Conservation (phyloP, 2,888 invertebrate species). For the Diadegma fenestrale region DNA sequence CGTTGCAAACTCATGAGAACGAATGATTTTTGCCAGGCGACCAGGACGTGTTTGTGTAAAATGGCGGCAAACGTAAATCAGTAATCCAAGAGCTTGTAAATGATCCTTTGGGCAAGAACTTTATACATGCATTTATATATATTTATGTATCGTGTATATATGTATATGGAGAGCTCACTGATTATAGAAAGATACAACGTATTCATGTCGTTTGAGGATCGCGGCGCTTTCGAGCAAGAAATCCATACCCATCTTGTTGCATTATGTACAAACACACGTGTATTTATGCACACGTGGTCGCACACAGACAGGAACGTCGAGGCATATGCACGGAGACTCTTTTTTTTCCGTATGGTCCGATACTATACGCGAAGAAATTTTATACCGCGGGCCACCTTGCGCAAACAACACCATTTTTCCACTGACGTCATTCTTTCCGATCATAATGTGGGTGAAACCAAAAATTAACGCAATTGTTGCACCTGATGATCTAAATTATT, state of each 20-base stretch:
- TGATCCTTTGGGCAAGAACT: slow-evolving; percentile 75
- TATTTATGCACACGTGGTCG: slow-evolving; percentile 23
- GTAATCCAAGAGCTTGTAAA: slow-evolving; percentile 77
- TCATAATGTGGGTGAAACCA: slow-evolving; percentile 64
- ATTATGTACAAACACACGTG: slow-evolving; percentile 23
- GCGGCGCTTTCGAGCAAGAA: slow-evolving; percentile 57
- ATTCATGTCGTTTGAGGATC: slow-evolving; percentile 62
- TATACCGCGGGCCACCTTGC: slow-evolving; percentile 76
- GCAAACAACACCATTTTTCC: slow-evolving; percentile 70
- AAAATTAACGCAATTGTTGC: slow-evolving; percentile 14
- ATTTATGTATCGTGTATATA: slow-evolving; percentile 64
- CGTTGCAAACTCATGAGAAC: too few relatives aligned
- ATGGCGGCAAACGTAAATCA: slow-evolving; percentile 75
- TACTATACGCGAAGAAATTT: slow-evolving; percentile 71
- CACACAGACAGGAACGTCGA: neutral
- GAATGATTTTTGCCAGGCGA: slow-evolving; percentile 49
- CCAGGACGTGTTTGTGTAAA: slow-evolving; percentile 72
- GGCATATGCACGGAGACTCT: slow-evolving; percentile 7
- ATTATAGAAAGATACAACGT: slow-evolving; percentile 70
- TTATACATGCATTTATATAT: slow-evolving; percentile 60
- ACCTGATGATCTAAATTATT: slow-evolving; percentile 10
- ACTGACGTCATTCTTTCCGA: slow-evolving; percentile 70
- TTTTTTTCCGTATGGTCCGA: slow-evolving; percentile 54
- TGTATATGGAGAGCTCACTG: slow-evolving; percentile 65
- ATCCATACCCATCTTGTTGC: slow-evolving; percentile 59